Evolutionary conservation across 1,140 invertebrate genomes (phyloP), one percentile per base, ranked within the genome.

Genomic region (Rhagoletis zephyria): DNA sequence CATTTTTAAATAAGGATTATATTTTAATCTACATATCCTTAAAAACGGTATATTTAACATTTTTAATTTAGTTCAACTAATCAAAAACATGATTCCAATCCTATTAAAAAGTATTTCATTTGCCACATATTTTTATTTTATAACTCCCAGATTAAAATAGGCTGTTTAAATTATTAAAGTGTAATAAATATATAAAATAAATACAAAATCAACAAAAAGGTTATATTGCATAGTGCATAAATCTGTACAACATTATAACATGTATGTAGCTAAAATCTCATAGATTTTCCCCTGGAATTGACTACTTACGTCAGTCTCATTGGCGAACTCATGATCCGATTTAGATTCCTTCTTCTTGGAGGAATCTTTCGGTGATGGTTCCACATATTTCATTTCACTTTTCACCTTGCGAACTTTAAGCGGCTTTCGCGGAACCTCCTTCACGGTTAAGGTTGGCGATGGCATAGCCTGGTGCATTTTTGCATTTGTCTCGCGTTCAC

Each of bases 301-400:
- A 16, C 60, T 64, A 90, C 89, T 91, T 74, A 92, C 91, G 63
- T 91, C 89, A 5, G 88, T 88, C 59, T 92, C 91, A 63, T 91
- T 92, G 40, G 90, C 90, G 65, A 92, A 92, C 87, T 92, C 91
- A 45, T 92, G 90, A 88, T 92, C 91, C 4, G 91, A 92, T 85
- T 91, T 92, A n/a, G 91, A 92, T 60, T 91, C 90, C 10, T 89
- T 91, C 0, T 92, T 91, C 64, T 91, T 92, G 9, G 87, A 64
- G 56, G 85, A 63, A 0, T 92, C 89, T 85, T 91, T 91, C 1
- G 64, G n/a, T 10, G 70, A 86, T 6, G 85, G 48, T 45, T 92
- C 91, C 1, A 89, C 89, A 30, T 92, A 92, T 61, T 92, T 92
- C 30, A 91, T 91, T 87, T 92, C 91, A 70, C 92, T 93, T 87